phyloP scores from a whole-genome alignment of 2,797 vertebrate genomes.

The Chromis chromis region DNA sequence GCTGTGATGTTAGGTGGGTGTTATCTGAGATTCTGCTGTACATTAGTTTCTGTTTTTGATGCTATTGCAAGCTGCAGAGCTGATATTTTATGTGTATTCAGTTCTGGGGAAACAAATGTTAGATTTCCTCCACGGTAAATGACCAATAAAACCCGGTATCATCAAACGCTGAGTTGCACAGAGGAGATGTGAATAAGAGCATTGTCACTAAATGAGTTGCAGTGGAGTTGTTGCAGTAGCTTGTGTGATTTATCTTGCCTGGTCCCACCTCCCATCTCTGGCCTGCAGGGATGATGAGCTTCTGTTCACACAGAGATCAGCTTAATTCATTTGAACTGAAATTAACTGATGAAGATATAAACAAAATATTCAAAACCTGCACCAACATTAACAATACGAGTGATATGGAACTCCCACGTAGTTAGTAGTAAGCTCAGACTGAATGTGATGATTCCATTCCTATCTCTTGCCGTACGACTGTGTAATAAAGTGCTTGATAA shows the following conservation, averaged over 20 bases:
- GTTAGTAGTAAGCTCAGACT: constrained; percentile 1
- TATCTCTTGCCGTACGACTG: not conserved
- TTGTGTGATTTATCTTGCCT: not conserved
- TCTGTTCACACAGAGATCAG: constrained; percentile 6
- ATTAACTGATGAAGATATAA: not conserved
- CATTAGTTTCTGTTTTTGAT: constrained; percentile 39
- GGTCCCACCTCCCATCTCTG: not conserved
- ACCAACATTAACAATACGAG: not conserved
- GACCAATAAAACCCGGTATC: not conserved
- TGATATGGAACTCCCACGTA: not conserved
- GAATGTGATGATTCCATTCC: constrained; percentile 1
- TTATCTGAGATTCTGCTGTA: constrained; percentile 41
- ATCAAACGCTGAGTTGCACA: not conserved
- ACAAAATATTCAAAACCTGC: not conserved
- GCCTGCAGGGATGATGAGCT: not conserved
- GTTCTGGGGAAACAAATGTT: not conserved
- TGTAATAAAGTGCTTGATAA: not conserved
- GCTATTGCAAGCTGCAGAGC: constrained; percentile 11
- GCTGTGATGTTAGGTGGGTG: constrained; percentile 50
- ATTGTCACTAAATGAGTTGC: constrained; percentile 12
- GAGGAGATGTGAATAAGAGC: constrained; percentile 4
- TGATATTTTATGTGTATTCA: constrained; percentile 29
- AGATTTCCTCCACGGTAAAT: not conserved
- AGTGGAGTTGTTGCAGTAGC: not conserved
- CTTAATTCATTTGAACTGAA: constrained; percentile 8